Percentiles rank a stretch among this genome's conserved stretches.
These are phyloP conservation scores for Anguilla japonica DNA, from an alignment of 2,113 vertebrate species.

Conservation along the genomic window DNA sequence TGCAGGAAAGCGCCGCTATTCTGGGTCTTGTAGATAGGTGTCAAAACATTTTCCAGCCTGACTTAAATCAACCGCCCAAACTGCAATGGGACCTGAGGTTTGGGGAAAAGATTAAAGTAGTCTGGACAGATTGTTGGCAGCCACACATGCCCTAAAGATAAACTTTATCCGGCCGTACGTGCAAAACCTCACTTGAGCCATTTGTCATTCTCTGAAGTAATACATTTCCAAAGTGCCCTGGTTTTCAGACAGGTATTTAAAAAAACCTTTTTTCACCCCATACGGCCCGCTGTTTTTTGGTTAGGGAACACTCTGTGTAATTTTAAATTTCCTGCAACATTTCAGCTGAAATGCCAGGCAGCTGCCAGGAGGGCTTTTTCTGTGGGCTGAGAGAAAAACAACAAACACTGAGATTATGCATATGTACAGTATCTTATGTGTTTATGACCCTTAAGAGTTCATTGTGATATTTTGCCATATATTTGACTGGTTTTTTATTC, in stretches of 20 bases:
- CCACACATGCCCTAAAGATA: slow-evolving; percentile 79
- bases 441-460: neutral
- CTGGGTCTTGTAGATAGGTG: slow-evolving; percentile 62
- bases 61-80: slow-evolving; percentile 72
- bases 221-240: slow-evolving; percentile 69
- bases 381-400: neutral
- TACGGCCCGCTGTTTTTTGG: neutral
- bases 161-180: slow-evolving; percentile 75
- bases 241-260: slow-evolving; percentile 67
- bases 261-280: neutral
- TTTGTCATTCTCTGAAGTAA: slow-evolving; percentile 81
- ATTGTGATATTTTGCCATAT: neutral
- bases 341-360: neutral
- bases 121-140: slow-evolving; percentile 80
- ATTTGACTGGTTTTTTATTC: neutral
- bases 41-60: slow-evolving; percentile 70
- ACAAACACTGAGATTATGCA: neutral
- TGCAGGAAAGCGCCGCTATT: slow-evolving; percentile 43
- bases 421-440: neutral
- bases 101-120: slow-evolving; percentile 80
- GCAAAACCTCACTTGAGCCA: slow-evolving; percentile 74
- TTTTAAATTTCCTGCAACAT: neutral
- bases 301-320: neutral
- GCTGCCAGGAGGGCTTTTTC: neutral
- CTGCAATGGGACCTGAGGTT: slow-evolving; percentile 73